These are phyloP conservation scores for Melanostigma gelatinosum DNA, from an alignment of 2,113 vertebrate species.

Conservation along the genomic window DNA sequence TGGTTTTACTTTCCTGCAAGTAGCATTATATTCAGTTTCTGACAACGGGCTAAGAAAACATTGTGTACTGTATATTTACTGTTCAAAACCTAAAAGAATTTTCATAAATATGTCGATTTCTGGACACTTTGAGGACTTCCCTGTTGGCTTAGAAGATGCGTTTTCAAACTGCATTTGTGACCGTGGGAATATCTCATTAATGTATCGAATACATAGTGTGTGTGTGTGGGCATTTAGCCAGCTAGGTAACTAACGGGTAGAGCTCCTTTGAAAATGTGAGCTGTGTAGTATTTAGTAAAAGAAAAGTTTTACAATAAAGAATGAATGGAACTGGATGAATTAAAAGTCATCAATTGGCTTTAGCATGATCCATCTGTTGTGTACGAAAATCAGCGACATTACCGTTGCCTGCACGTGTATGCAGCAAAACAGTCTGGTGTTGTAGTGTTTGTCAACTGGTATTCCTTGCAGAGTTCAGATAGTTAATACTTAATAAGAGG, in stretches of 20 bases:
- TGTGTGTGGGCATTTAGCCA: too few species aligned
- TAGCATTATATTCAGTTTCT: background rate
- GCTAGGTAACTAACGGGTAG: background rate
- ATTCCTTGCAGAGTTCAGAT: background rate
- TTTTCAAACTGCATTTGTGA: background rate
- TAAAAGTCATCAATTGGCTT: background rate
- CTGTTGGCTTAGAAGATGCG: too few species aligned
- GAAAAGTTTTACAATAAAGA: background rate
- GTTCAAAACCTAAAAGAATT: too few species aligned
- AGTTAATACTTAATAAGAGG: background rate
- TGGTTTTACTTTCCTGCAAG: background rate
- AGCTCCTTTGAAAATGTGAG: background rate
- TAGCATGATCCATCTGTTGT: background rate
- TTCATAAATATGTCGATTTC: too few species aligned
- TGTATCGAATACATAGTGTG: background rate
- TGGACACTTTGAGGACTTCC: too few species aligned
- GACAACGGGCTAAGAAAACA: background rate
- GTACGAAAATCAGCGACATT: background rate
- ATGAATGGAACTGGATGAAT: background rate
- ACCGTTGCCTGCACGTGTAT: background rate
- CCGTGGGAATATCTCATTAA: background rate
- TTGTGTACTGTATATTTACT: background rate
- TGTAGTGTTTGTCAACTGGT: background rate
- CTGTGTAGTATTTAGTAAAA: background rate
- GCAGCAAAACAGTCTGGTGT: background rate